Evolutionary conservation across 1,140 invertebrate species (phyloP), one percentile per base, ranked within the genome.

Genomic region (Ruditapes philippinarum): DNA sequence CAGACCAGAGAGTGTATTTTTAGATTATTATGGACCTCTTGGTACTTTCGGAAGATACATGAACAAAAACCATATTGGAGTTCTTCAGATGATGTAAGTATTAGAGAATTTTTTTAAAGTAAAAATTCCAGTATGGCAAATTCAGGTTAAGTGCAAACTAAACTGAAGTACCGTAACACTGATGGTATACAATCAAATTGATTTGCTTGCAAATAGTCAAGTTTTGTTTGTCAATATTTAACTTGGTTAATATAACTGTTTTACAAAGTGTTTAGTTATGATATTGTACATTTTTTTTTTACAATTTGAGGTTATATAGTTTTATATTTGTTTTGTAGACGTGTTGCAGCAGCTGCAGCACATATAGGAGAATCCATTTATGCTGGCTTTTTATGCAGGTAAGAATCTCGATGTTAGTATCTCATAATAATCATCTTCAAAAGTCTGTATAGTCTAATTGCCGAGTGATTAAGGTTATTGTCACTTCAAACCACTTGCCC

Each of bases 11-110:
- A 51, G 81, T 68, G 19, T 42, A 4, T 14, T 83, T 14, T n/a
- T 83, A 33, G 81, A 83, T 36, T 83, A 83, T 33, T 70, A n/a
- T 68, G 81, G 81, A 45, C 65, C 81, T 31, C 60, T 83, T 49
- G 81, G 81, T n/a, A 51, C 9, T 1, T 45, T 83, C 0, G 60
- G 38, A 38, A 83, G 60, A 70, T 83, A 45, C 42, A 0, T 83
- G 60, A 83, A 70, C 81, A 73, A 68, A 62, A 42, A 83, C 19
- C 62, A 83, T 31, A 28, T 65, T 17, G 62, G 62, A 22, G 1
- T 68, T 14, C 81, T 83, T 14, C 57, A 70, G 22, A 25, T 51
- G n/a, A 83, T 83, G 81, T 73, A 70, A 83, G 54, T 65, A 70
- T n/a, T n/a, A n/a, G n/a, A n/a, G n/a, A n/a, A n/a, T n/a, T n/a